Evolutionary conservation across 2,888 invertebrate genomes (phyloP).

Genomic region (Cephus pulcher): DNA sequence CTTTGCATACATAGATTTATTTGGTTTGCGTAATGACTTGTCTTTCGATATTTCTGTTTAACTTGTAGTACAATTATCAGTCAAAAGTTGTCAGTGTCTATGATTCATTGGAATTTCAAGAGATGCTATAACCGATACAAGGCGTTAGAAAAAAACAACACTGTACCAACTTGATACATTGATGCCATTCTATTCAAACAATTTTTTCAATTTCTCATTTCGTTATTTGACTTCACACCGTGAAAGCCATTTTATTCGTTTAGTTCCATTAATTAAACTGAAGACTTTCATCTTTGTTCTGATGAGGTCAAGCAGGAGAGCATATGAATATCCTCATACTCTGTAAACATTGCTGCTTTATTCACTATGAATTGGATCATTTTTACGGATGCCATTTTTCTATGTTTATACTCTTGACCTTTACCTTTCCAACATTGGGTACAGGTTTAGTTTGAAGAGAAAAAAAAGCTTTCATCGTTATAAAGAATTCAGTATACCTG

Average conservation of each 20-base stretch:
- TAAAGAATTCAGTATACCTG: neutral
- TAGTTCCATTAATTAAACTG: slow-evolving; percentile 39
- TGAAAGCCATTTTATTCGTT: neutral
- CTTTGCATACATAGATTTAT: neutral
- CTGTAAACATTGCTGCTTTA: neutral
- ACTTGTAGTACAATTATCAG: neutral
- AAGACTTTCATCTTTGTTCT: slow-evolving; percentile 62
- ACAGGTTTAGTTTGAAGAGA: neutral
- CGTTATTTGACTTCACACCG: neutral
- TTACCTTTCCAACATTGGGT: neutral
- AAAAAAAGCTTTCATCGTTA: neutral
- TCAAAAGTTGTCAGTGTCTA: neutral
- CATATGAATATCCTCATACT: slow-evolving; percentile 12
- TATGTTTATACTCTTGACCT: neutral
- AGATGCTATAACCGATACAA: neutral
- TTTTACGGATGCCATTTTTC: neutral
- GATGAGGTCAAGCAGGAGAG: slow-evolving; percentile 49
- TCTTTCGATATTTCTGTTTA: neutral
- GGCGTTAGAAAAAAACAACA: neutral
- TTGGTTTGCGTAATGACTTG: neutral
- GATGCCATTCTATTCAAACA: neutral
- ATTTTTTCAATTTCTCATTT: neutral
- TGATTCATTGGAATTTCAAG: neutral
- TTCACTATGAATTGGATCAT: neutral
- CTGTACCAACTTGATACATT: neutral